Percentiles rank a stretch among this genome's conserved stretches.
Conservation (phyloP, 2,113 vertebrate genomes). For the Petromus typicus region DNA sequence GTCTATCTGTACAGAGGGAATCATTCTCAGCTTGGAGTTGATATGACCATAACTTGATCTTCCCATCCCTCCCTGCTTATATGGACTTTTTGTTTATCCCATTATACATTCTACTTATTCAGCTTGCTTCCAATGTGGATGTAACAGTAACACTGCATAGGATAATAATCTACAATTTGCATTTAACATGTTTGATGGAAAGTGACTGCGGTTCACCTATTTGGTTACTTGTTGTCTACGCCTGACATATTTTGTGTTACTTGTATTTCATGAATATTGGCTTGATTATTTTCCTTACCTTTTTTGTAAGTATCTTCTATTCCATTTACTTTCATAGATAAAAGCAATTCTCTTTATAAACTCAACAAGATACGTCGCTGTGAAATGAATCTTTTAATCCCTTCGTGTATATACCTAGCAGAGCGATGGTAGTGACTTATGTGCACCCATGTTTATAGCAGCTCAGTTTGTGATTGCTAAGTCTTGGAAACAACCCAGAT, state of each 20-base stretch:
- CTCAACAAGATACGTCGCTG: too few species aligned
- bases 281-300: background rate
- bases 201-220: background rate
- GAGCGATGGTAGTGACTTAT: too few species aligned
- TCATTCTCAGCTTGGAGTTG: background rate
- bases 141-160: background rate
- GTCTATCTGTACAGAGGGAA: background rate
- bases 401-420: too few species aligned
- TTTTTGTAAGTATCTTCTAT: background rate
- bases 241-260: background rate
- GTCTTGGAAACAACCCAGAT: too few species aligned
- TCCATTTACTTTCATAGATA: background rate
- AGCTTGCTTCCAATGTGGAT: background rate
- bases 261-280: background rate
- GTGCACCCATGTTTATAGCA: too few species aligned
- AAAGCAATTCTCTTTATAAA: constrained; percentile 36
- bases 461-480: too few species aligned
- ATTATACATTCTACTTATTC: background rate
- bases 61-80: background rate
- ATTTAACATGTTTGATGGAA: background rate
- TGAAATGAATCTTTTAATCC: too few species aligned
- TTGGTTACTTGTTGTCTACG: background rate
- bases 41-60: background rate
- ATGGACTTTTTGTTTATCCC: background rate
- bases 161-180: background rate